phyloP scores from a whole-genome alignment of 2,797 vertebrate species.

The Coregonus ussuriensis region DNA sequence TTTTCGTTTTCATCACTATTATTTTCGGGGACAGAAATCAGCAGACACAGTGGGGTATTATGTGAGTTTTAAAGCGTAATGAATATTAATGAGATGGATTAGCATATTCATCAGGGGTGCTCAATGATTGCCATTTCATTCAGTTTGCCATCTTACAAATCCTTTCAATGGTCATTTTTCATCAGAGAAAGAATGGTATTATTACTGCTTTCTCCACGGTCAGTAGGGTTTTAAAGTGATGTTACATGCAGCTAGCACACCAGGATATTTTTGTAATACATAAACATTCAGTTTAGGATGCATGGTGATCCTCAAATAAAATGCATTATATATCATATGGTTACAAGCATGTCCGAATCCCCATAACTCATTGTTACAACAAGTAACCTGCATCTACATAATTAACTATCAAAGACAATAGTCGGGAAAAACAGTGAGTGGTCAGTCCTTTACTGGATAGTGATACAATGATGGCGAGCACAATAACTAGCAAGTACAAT shows the following conservation, averaged over 20 bases:
- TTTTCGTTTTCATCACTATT: slow-evolving; percentile 21
- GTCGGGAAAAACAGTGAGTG: neutral
- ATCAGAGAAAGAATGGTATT: slow-evolving; percentile 21
- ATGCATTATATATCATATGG: neutral
- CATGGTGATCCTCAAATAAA: neutral
- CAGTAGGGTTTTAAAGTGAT: slow-evolving; percentile 13
- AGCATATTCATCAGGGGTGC: slow-evolving; percentile 41
- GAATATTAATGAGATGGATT: slow-evolving; percentile 50
- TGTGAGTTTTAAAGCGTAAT: slow-evolving; percentile 44
- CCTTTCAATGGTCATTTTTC: slow-evolving; percentile 33
- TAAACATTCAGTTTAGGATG: slow-evolving; percentile 4
- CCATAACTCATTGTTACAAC: neutral
- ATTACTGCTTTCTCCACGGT: slow-evolving; percentile 27
- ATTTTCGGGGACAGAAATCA: slow-evolving; percentile 32
- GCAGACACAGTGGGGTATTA: slow-evolving; percentile 39
- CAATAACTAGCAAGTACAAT: neutral
- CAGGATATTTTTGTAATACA: neutral
- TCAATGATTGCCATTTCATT: slow-evolving; percentile 37
- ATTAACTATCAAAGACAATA: neutral
- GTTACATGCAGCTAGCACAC: slow-evolving; percentile 14
- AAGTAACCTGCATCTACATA: neutral
- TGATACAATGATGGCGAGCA: neutral
- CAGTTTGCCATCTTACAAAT: slow-evolving; percentile 38
- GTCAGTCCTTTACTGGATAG: neutral
- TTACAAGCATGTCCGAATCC: neutral